Evolutionary conservation across 2,113 vertebrate genomes (phyloP).

Genomic region (Ginglymostoma cirratum): DNA sequence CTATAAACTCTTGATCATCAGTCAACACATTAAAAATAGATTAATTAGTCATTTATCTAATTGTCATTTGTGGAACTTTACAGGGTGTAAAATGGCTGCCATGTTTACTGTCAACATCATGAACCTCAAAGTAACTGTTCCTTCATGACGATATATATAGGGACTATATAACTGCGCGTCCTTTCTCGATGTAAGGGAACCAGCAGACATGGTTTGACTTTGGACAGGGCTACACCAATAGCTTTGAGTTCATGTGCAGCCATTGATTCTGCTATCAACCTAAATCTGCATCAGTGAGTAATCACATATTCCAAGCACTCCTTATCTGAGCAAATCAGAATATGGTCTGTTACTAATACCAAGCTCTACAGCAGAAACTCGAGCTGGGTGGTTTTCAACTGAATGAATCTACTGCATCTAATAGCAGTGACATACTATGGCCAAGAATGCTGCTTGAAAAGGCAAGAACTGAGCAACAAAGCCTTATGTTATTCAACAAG

Average conservation of each 20-base stretch:
- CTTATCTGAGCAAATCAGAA: conserved; percentile 25
- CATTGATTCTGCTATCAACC: background rate
- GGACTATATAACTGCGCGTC: too few species aligned
- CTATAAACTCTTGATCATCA: background rate
- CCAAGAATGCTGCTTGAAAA: background rate
- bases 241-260: background rate
- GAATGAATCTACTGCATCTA: conserved; percentile 15
- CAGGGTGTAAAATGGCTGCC: background rate
- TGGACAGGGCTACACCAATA: background rate
- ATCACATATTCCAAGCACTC: background rate
- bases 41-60: background rate
- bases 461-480: conserved; percentile 17
- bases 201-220: background rate
- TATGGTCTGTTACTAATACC: conserved; percentile 17
- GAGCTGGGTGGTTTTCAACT: conserved; percentile 19
- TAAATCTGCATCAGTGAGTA: conserved; percentile 34
- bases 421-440: background rate
- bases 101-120: background rate
- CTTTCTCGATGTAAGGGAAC: background rate
- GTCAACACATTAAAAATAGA: background rate
- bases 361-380: conserved; percentile 26
- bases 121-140: background rate
- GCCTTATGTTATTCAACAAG: background rate
- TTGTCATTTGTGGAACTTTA: background rate
- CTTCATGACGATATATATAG: background rate